Evolutionary conservation across 2,113 vertebrate species (phyloP).

Genomic region (Chaetura pelagica): DNA sequence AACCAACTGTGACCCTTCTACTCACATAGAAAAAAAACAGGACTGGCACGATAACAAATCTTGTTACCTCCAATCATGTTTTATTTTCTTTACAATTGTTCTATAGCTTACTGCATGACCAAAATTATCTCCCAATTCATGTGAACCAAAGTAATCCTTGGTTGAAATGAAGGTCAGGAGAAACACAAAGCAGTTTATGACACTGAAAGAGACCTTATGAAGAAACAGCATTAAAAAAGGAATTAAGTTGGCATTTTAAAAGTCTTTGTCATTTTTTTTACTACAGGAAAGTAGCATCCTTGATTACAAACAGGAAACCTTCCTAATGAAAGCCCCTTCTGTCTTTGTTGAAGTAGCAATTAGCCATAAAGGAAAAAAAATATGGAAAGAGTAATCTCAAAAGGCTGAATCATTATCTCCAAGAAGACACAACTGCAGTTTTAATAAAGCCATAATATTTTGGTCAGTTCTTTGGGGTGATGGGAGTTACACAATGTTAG

Average conservation of each 20-base stretch:
- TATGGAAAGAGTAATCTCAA: not conserved
- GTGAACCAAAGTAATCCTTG: not conserved
- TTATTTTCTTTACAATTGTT: not conserved
- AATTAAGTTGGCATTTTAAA: not conserved
- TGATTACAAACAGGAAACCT: slow-evolving; percentile 3
- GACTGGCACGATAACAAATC: not conserved
- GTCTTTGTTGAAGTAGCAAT: not conserved
- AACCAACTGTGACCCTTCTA: not conserved
- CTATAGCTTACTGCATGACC: not conserved
- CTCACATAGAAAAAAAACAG: not conserved
- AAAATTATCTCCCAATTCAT: not conserved
- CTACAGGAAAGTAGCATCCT: not conserved
- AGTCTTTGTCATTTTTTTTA: not conserved
- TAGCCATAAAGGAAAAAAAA: not conserved
- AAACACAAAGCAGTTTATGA: not conserved
- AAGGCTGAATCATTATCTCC: not conserved
- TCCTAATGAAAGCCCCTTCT: not conserved
- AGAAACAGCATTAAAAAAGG: not conserved
- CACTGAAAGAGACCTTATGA: not conserved
- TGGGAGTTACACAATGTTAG: not conserved
- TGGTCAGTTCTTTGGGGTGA: not conserved
- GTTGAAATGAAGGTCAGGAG: not conserved
- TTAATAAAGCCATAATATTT: not conserved
- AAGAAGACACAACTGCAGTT: not conserved
- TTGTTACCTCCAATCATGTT: not conserved